Evolutionary conservation across 2,888 invertebrate genomes (phyloP), one percentile per base, ranked within the genome.

Genomic region (Labia minor): DNA sequence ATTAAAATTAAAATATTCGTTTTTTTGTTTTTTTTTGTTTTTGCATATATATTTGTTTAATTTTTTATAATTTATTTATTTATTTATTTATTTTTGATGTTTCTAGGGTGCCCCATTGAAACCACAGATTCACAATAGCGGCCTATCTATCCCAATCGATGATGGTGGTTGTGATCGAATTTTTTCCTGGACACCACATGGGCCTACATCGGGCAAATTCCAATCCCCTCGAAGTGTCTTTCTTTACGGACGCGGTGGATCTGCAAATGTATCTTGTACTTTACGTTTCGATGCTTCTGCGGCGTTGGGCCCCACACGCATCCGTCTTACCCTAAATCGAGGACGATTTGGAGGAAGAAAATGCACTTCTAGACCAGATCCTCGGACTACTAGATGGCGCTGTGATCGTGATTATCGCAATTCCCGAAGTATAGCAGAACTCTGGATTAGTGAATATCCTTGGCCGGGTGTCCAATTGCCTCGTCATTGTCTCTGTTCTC

Each of bases 191-290:
- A 70, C 74, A 1, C 71, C 74, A 19, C 69, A 71, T 33, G 74
- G 76, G 1, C 72, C 72, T 19, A 74, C 74, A 18, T 68, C 82
- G 14, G 86, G 87, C 16, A 80, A 82, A 72, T 88, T 90, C 75
- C 83, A 85, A 74, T 89, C 90, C 21, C 90, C 90, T 6, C 83
- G 86, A 72, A 90, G 89, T 72, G 89, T 90, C 66, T 91, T 92
- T 78, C 85, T 89, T 74, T 92, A 87, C 74, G 91, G 91, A 1
- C 81, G 91, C 72, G 92, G 91, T 14, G 92, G 91, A 1, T 84
- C 88, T 19, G 83, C 85, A 74, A 87, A 90, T 75, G 78, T 91
- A 66, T 87, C 85, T 68, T 91, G 91, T 76, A 82, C 85, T 70
- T 83, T 90, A 73, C 84, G 87, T 74, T 90, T 90, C 75, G 87